A percentile compares a stretch with the other conserved stretches of the same genome.
phyloP scores from a whole-genome alignment of 1,140 invertebrate species.

The Bombus sylvicola region DNA sequence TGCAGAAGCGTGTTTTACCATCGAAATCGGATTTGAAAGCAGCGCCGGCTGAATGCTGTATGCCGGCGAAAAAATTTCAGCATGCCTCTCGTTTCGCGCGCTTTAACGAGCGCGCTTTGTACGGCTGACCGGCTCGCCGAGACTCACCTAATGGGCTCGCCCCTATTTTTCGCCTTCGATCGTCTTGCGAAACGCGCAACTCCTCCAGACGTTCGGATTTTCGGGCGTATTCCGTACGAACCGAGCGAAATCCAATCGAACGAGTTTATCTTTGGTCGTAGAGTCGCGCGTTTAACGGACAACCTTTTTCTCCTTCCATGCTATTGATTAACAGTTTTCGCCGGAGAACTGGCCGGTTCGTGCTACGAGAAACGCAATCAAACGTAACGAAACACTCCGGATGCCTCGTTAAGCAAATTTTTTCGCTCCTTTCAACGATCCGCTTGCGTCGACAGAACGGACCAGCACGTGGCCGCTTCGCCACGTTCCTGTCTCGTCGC shows the following conservation, averaged over 20 bases:
- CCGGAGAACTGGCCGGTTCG: constrained; percentile 5
- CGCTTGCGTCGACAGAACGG: constrained; percentile 16
- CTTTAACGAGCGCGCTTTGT: no score
- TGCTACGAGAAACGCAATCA: constrained; percentile 38
- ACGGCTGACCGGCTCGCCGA: neutral
- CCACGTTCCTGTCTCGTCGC: no score
- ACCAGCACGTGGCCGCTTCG: neutral
- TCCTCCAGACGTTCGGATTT: neutral
- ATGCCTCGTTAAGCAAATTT: constrained; percentile 58
- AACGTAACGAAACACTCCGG: constrained; percentile 51
- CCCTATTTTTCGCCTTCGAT: neutral
- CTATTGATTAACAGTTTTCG: constrained; percentile 63
- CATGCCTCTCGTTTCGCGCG: no score
- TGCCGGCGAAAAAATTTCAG: constrained; percentile 6
- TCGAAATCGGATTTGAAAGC: constrained; percentile 56
- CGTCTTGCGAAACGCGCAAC: neutral
- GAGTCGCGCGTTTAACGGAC: constrained; percentile 3
- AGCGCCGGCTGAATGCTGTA: constrained; percentile 27
- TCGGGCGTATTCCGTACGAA: no score
- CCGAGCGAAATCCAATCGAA: neutral
- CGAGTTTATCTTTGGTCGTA: neutral
- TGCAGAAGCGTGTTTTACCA: constrained; percentile 60
- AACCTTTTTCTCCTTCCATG: constrained; percentile 30
- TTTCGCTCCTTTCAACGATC: constrained; percentile 14
- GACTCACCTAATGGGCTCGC: no score